Conservation (phyloP, 2,113 vertebrate species). For the Alaudala cheleensis region DNA sequence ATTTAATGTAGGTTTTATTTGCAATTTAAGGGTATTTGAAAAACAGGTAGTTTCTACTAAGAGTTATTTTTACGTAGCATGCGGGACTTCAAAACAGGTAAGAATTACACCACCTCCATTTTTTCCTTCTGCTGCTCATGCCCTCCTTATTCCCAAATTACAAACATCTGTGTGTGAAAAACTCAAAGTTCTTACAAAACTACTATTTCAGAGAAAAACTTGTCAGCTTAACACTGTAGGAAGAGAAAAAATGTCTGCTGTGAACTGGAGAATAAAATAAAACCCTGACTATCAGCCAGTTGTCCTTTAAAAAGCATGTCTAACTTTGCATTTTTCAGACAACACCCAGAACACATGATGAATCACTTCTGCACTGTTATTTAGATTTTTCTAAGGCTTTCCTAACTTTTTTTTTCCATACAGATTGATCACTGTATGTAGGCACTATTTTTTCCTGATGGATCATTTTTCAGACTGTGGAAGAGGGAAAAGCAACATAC, state of each 20-base stretch:
- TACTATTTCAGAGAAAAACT: not conserved
- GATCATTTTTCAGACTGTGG: not conserved
- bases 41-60: not conserved
- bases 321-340: not conserved
- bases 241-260: not conserved
- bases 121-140: not conserved
- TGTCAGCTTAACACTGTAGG: not conserved
- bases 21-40: not conserved
- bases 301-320: not conserved
- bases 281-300: not conserved
- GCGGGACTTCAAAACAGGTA: not conserved
- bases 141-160: not conserved
- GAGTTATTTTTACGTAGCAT: not conserved
- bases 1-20: not conserved
- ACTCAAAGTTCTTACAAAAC: not conserved
- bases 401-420: not conserved
- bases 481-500: not conserved
- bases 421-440: not conserved
- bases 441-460: not conserved
- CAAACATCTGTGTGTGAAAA: not conserved
- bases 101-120: not conserved
- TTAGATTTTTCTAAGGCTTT: not conserved
- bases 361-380: not conserved
- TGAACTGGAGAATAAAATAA: not conserved
- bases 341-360: not conserved